Evolutionary conservation across 2,113 vertebrate genomes (phyloP), one percentile per base, ranked within the genome.

Genomic region (Eptesicus fuscus): DNA sequence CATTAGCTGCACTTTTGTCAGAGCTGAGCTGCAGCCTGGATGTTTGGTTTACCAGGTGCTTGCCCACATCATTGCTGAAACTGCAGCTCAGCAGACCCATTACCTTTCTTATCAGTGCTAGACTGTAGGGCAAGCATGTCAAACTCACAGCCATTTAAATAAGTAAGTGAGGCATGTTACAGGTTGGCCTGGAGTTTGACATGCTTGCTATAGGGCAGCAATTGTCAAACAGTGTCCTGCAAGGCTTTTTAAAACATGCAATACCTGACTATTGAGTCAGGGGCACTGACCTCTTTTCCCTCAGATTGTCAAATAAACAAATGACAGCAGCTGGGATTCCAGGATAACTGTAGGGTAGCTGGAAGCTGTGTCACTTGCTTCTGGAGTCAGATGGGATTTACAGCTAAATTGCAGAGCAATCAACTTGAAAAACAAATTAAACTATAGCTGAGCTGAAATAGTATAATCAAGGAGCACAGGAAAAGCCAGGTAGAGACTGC

Each of bases 131-230:
- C 40, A 74, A 53, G 53, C 20, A 53, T 53, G 7, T 53, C 53
- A 53, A 53, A 53, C 18, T 53, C 53, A 22, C 6, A 2, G 53
- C 53, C 49, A 14, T 49, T 49, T 49, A 49, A 49, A 49, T 49
- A 49, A 49, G 49, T 49, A 49, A 49, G 17, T 13, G 4, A 16
- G 49, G 13, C 16, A 49, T 49, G 49, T 17, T 4, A 49, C 16
- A 17, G 4, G 14, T 53, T 0, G 20, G 53, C 20, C 7, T 0
- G 0, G 2, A 53, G 53, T 53, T 53, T 53, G 53, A 22, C 53
- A 53, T 8, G 53, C 53, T 53, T 53, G 53, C 20, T 22, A 51
- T 28, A 49, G 74, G 70, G 30, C 40, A 74, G 40, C 7, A 6
- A 74, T 16, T 30, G 42, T 30, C 40, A 25, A 44, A 25, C 40